Evolutionary conservation across 2,113 vertebrate genomes (phyloP).

Genomic region (Casuarius casuarius): DNA sequence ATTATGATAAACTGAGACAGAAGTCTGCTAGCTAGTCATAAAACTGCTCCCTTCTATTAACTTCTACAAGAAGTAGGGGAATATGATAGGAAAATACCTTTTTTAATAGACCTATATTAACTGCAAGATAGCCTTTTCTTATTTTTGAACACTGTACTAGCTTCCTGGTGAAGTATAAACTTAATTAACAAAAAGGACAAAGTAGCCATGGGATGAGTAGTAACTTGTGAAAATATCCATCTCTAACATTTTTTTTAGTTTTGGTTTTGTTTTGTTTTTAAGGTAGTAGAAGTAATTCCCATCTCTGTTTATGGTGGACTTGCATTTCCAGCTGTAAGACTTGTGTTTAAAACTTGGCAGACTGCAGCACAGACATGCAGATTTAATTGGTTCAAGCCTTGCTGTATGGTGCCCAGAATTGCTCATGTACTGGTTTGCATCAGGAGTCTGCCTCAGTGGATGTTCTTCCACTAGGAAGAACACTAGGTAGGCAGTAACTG

Average conservation of each 20-base stretch:
- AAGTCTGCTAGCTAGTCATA: background rate
- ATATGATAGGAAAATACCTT: background rate
- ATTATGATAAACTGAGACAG: background rate
- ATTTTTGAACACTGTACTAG: background rate
- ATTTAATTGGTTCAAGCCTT: background rate
- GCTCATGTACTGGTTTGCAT: background rate
- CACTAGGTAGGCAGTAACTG: background rate
- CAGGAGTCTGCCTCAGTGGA: background rate
- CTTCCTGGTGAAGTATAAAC: background rate
- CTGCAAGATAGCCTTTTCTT: background rate
- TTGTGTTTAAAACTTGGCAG: background rate
- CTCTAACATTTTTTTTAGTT: background rate
- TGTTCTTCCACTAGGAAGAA: background rate
- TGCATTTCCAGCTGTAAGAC: background rate
- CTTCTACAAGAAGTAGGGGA: background rate
- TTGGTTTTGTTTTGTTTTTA: background rate
- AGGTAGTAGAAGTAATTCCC: background rate
- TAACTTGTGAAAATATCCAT: background rate
- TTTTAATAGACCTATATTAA: background rate
- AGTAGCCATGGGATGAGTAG: background rate
- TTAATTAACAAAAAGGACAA: background rate
- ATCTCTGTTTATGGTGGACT: background rate
- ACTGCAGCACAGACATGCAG: background rate
- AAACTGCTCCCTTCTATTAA: background rate
- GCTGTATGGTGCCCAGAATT: background rate